A percentile compares a stretch with the other conserved stretches of the same genome.
Conservation (phyloP, 2,888 invertebrate genomes). For the Aphrophora alni region DNA sequence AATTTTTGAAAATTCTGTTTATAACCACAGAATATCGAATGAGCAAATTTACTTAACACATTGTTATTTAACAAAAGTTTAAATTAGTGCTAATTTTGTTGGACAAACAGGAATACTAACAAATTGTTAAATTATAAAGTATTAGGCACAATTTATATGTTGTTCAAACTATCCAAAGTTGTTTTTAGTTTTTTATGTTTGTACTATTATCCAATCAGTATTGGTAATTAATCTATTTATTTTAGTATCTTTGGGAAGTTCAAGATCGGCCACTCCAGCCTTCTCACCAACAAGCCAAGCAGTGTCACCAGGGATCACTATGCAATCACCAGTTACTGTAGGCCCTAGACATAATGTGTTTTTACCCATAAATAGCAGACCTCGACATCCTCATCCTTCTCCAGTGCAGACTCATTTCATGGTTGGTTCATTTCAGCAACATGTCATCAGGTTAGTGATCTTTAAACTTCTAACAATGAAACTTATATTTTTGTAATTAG, state of each 20-base stretch:
- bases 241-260: constrained; percentile 89
- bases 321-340: constrained; percentile 70
- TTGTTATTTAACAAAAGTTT: too few species aligned
- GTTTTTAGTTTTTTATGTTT: too few species aligned
- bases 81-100: too few species aligned
- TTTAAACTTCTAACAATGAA: too few species aligned
- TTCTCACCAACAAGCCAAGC: constrained; percentile 74
- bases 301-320: constrained; percentile 69
- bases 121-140: too few species aligned
- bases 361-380: constrained; percentile 78
- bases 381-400: constrained; percentile 50
- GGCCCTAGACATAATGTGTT: constrained; percentile 87
- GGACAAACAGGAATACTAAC: too few species aligned
- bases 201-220: too few species aligned
- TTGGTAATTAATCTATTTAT: constrained; percentile 47
- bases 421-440: constrained; percentile 51
- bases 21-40: too few species aligned
- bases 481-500: background rate
- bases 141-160: too few species aligned
- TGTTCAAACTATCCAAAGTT: too few species aligned
- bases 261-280: constrained; percentile 91
- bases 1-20: too few species aligned
- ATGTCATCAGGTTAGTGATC: constrained; percentile 53
- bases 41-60: too few species aligned
- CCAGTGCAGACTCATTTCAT: constrained; percentile 55